Base-by-base conservation (phyloP, 1,140 invertebrate species). In the Magallana ariakensis region DNA sequence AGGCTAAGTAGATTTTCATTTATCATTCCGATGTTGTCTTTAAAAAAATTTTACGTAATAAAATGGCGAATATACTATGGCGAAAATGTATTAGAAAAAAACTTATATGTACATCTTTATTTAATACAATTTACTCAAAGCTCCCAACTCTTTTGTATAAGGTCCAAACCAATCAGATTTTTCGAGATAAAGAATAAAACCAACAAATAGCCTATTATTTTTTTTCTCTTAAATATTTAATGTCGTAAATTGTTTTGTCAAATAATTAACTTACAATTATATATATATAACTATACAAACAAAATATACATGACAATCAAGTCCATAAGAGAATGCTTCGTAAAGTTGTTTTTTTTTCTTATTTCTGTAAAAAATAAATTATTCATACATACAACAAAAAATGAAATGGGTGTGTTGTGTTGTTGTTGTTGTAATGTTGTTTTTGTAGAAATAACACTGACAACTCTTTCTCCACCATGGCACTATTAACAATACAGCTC, bases 341-440 rank as follows among this genome's bases (percentile, higher is more conserved):
- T 46, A 46, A 46, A 46, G 3, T 46, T 46, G 33, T 46, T 33
- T 8, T 7, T 11, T 60, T 60, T 62, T 62, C 33, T 4, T 46
- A 46, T 46, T 1, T 62, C 16, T n/a, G 66, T 75, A 75, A 75
- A 75, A 75, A 75, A 75, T 75, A 75, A 75, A 75, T 75, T 75
- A 75, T 66, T 60, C 16, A 26, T 75, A 26, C 66, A 75, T 75
- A 75, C 66, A 75, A 75, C 66, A 26, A 26, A 70, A 70, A 26
- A 26, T 75, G 66, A 75, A 62, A 26, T 75, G 66, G 66, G 15
- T 75, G 19, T 22, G 33, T 46, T 46, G 33, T 33, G 33, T 46
- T 46, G 33, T 46, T 46, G 33, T 46, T 46, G 33, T 46, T 46
- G 33, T 46, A 46, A 46, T 46, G 33, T 60, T 60, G 13, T 60